A percentile compares a stretch with the other conserved stretches of the same genome.
phyloP scores from a whole-genome alignment of 2,797 vertebrate genomes.

The Iguana delicatissima region DNA sequence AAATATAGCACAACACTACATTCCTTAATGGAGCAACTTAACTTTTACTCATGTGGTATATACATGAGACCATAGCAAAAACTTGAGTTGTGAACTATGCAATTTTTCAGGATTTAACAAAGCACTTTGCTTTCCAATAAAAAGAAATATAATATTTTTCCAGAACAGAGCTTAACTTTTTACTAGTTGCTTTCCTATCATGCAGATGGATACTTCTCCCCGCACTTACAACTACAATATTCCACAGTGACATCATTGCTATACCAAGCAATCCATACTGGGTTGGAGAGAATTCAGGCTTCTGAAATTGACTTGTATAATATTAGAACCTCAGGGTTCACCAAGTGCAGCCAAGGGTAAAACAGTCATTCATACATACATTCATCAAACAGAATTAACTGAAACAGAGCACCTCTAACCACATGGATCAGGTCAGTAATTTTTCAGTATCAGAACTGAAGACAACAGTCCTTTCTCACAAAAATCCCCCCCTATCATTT shows the following conservation, averaged over 20 bases:
- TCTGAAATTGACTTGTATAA: too few relatives aligned
- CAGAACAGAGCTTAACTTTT: not conserved
- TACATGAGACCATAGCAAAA: not conserved
- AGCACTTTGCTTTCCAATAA: constrained; percentile 3
- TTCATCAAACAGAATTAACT: not conserved
- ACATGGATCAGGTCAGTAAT: not conserved
- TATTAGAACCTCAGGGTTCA: too few relatives aligned
- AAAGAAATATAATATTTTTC: not conserved
- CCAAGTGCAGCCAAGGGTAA: too few relatives aligned
- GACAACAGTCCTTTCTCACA: not conserved
- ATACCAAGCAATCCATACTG: not conserved
- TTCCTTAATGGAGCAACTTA: not conserved
- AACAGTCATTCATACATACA: not conserved
- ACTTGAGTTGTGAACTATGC: not conserved
- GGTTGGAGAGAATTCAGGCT: too few relatives aligned
- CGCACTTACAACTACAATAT: not conserved
- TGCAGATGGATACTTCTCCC: not conserved
- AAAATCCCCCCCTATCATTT: not conserved
- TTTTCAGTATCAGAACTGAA: not conserved
- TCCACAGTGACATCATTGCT: not conserved
- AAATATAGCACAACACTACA: not conserved
- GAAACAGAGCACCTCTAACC: not conserved
- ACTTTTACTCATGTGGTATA: too few relatives aligned
- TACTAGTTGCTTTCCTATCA: not conserved
- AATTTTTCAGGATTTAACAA: not conserved